These are phyloP conservation scores for Erithacus rubecula DNA, from an alignment of 2,797 vertebrate species.

Conservation along the genomic window DNA sequence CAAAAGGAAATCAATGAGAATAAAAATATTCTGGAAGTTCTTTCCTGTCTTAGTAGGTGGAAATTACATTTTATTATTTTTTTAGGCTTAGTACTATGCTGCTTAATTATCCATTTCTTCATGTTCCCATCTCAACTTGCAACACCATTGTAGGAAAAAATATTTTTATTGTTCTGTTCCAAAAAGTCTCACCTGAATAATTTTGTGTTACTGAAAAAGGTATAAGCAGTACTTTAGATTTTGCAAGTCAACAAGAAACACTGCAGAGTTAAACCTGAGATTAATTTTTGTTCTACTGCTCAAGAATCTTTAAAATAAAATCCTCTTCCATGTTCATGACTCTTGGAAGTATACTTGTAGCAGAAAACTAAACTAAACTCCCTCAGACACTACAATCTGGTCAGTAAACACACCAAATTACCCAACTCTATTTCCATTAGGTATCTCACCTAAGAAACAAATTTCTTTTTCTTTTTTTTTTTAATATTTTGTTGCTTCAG, in stretches of 20 bases:
- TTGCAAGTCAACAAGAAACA: not conserved
- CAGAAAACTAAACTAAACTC: not conserved
- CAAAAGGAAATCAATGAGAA: not conserved
- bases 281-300: not conserved
- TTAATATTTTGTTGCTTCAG: not conserved
- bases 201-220: not conserved
- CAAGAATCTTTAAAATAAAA: not conserved
- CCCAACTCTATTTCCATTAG: not conserved
- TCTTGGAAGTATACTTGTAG: not conserved
- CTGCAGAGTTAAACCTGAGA: not conserved
- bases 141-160: not conserved
- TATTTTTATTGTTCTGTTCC: not conserved
- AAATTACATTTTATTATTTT: conserved; percentile 28
- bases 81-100: conserved; percentile 7
- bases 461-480: not conserved
- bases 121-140: not conserved
- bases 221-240: not conserved
- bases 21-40: conserved; percentile 14
- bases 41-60: conserved; percentile 26
- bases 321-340: not conserved
- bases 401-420: not conserved
- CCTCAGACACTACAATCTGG: not conserved
- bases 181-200: not conserved
- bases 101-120: conserved; percentile 31
- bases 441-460: not conserved